These are phyloP conservation scores for Drosophila buzzatii DNA, from an alignment of 2,888 invertebrate species.

Conservation along the genomic window DNA sequence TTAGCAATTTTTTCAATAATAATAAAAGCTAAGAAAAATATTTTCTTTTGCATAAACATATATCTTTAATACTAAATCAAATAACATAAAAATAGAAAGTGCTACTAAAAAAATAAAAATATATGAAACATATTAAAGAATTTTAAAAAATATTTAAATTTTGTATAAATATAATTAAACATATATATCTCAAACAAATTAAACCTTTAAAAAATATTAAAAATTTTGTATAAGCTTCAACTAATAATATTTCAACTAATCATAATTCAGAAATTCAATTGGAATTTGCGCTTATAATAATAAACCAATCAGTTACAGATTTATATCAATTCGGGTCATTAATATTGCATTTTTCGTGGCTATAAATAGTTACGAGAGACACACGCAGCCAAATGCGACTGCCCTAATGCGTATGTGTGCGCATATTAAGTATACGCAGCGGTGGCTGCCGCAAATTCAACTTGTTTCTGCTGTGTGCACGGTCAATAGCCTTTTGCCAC, in stretches of 20 bases:
- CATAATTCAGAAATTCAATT: not conserved
- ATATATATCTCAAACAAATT: too few species aligned
- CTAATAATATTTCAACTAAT: too few species aligned
- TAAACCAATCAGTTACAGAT: conserved; percentile 27
- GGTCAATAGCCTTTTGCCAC: conserved; percentile 63
- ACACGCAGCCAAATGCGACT: not conserved
- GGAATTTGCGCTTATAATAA: conserved; percentile 8
- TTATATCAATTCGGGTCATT: conserved; percentile 21
- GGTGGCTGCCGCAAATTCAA: conserved; percentile 10
- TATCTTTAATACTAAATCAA: not conserved
- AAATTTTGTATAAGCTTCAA: too few species aligned
- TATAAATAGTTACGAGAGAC: conserved; percentile 15
- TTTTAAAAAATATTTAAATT: too few species aligned
- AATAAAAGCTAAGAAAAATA: too few species aligned
- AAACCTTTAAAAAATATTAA: too few species aligned
- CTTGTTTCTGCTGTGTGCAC: conserved; percentile 11
- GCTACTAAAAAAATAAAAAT: not conserved
- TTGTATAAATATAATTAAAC: too few species aligned
- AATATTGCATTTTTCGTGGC: conserved; percentile 17
- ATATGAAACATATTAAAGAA: not conserved
- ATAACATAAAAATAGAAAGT: not conserved
- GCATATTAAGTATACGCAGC: conserved; percentile 50
- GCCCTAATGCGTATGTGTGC: conserved; percentile 3
- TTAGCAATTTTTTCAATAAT: too few species aligned
- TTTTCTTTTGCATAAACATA: too few species aligned